Base-by-base conservation (phyloP, 2,797 vertebrate genomes). In the Sardinella longiceps region DNA sequence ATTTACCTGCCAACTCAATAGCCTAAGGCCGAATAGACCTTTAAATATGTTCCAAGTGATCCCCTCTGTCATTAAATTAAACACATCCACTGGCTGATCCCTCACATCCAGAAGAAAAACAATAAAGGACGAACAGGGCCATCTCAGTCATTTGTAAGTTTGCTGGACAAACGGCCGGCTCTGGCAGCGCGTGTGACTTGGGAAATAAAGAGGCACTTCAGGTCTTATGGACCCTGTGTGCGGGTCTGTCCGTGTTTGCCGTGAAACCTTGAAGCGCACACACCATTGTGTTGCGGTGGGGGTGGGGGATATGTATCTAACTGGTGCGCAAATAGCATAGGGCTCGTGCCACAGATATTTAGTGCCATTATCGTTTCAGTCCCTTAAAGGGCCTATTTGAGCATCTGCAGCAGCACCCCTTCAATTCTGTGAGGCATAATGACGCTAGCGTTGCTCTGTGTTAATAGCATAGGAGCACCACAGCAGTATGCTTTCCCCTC, bases 201-300 rank as follows among this genome's bases (percentile, higher is more conserved):
- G 94, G 93, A 95, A 95, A 95, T 95, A 93, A 94, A 93, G 92
- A 93, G 91, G 93, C 93, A 91, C 92, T 95, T 93, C 91, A 66
- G 85, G 89, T 90, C 83, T 92, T 94, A 93, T 95, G 94, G 94
- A 94, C 93, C 92, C 91, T 91, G 90, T 91, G 90, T 89, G 90
- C 91, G 89, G 90, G 91, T 89, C 86, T 85, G 88, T 90, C 89
- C 85, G 88, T 94, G 92, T 94, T 94, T 93, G 92, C 90, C 89
- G 87, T 91, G 87, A 90, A 88, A 88, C 81, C 88, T 87, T 28
- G 39, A 43, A 80, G 56, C 25, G 80, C 84, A 80, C 80, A 89
- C 37, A 45, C 56, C 23, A 51, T 45, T 80, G 89, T 89, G 80
- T 82, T 33, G 30, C 70, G 37, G 70, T 77, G 70, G 70, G 70